Evolutionary conservation across 2,888 invertebrate species (phyloP), one percentile per base, ranked within the genome.

Genomic region (Pristionchus exspectatus): DNA sequence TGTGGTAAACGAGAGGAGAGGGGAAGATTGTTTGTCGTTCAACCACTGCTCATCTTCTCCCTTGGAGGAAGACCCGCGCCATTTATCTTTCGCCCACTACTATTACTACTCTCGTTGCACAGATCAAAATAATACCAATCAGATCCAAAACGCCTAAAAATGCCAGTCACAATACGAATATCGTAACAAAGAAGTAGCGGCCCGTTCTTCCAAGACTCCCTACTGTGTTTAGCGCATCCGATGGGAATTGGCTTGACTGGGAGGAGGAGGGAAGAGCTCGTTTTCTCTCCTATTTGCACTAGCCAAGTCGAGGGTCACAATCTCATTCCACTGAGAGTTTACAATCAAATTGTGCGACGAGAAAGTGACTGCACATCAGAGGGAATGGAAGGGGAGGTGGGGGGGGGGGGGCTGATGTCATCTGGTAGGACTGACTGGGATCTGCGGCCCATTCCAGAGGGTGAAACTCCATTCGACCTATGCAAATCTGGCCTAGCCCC

Each of bases 201-300:
- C n/a, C 74, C 74, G 44, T 16, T 77, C 74, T 69, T n/a, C 24
- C 74, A 77, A 2, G 72, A 72, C 72, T 77, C 77, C 77, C 38
- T 44, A 77, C 44, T 50, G 81, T 27, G 50, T 21, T 81, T 44
- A 77, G 38, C 74, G 38, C n/a, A 16, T 10, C 63, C 74, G 30
- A 74, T 38, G 74, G 74, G 74, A 74, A 74, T 74, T 44, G 81
- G 30, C 30, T 74, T 44, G 81, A 14, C 30, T 24, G 30, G 27
- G 72, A 4, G 30, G 27, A 27, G 69, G 30, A 12, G n/a, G 50
- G 81, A 54, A 44, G 50, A 81, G 81, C 44, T 81, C 81, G 24
- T 54, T 72, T 74, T 27, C 72, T n/a, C 72, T 85, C 33, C 44
- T 59, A 85, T 63, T 85, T 85, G 63, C 63, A 59, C 85, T 85